Conservation (phyloP, 2,797 vertebrate genomes). For the Amniataba percoides region DNA sequence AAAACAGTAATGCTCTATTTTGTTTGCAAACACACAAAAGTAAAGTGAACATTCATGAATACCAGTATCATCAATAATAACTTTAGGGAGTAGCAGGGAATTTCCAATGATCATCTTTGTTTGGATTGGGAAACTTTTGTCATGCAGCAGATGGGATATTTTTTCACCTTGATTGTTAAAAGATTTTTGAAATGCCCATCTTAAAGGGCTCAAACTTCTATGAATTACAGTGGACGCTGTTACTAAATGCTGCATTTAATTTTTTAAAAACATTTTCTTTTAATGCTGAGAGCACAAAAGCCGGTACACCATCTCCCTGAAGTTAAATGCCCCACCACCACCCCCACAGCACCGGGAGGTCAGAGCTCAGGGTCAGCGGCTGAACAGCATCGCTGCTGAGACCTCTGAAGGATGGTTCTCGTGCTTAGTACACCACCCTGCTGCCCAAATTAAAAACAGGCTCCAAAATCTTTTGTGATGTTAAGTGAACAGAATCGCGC, state of each 20-base stretch:
- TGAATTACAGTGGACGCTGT: background rate
- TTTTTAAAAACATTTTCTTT: background rate
- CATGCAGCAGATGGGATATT: background rate
- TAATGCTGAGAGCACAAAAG: background rate
- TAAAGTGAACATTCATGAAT: too few species aligned
- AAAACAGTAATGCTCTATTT: too few species aligned
- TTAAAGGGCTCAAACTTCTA: background rate
- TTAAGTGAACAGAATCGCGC: constrained; percentile 40
- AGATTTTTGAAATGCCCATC: background rate
- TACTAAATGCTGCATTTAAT: background rate
- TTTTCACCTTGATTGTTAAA: background rate
- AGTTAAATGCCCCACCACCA: background rate
- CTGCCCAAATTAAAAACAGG: constrained; percentile 45
- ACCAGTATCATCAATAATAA: too few species aligned
- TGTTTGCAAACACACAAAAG: too few species aligned
- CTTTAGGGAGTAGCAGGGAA: too few species aligned
- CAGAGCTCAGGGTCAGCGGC: constrained; percentile 22
- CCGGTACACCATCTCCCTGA: background rate
- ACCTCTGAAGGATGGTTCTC: constrained; percentile 18
- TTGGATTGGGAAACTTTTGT: background rate
- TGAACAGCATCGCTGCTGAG: constrained; percentile 30
- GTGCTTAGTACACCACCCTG: constrained; percentile 3
- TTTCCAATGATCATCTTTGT: background rate
- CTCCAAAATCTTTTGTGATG: constrained; percentile 33
- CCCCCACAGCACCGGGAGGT: constrained; percentile 4